These are phyloP conservation scores for Rotaria magnacalcarata DNA, from an alignment of 2,888 invertebrate genomes.

Conservation along the genomic window DNA sequence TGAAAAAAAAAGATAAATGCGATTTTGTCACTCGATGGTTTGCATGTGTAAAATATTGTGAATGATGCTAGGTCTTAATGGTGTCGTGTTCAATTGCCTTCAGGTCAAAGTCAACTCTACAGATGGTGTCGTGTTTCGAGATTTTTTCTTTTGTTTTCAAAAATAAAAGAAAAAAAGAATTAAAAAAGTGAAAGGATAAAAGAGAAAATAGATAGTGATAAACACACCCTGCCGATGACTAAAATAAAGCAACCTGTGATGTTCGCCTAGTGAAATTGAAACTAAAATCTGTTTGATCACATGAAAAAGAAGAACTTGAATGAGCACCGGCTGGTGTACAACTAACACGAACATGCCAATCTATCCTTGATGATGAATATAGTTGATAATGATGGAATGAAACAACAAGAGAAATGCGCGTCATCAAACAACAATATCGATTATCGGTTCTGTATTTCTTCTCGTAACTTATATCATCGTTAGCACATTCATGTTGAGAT, in stretches of 20 bases:
- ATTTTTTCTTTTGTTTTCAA: not conserved
- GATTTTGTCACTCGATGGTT: slow-evolving; percentile 11
- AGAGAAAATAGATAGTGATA: slow-evolving; percentile 18
- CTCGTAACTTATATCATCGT: not conserved
- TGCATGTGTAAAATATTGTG: not conserved
- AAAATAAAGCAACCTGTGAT: not conserved
- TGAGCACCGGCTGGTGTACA: not conserved
- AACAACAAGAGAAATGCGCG: not conserved
- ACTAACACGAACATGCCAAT: not conserved
- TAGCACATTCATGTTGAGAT: not conserved
- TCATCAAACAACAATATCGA: not conserved
- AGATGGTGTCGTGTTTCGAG: slow-evolving; percentile 15
- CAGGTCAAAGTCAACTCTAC: slow-evolving; percentile 19
- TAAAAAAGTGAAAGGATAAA: not conserved
- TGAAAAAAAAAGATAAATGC: slow-evolving; percentile 14
- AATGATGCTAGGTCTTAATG: not conserved
- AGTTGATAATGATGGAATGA: not conserved
- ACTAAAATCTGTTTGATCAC: not conserved
- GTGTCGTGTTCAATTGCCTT: slow-evolving; percentile 28
- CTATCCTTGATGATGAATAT: not conserved
- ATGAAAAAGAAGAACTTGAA: not conserved
- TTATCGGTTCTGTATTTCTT: not conserved
- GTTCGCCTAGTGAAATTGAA: not conserved
- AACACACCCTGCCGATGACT: not conserved
- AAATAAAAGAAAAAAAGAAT: not conserved